Evolutionary conservation across 2,113 vertebrate species (phyloP).

Genomic region (Callopanchax toddi): DNA sequence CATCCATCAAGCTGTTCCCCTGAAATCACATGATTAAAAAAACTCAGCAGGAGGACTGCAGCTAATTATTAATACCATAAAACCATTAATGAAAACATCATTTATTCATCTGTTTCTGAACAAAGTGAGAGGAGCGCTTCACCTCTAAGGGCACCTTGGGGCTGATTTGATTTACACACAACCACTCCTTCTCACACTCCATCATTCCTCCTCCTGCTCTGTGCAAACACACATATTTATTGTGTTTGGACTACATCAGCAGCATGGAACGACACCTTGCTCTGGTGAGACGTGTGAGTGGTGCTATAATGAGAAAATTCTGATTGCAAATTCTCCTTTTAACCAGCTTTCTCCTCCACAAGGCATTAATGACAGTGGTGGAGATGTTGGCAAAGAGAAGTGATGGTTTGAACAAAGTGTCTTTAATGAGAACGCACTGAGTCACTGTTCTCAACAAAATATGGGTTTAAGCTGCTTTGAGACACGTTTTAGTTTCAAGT

Average conservation of each 20-base stretch:
- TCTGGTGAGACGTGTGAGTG: too few relatives aligned
- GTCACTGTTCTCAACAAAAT: slow-evolving; percentile 42
- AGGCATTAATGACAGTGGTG: slow-evolving; percentile 25
- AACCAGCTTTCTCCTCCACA: slow-evolving; percentile 27
- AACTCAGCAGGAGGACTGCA: not conserved
- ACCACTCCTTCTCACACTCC: not conserved
- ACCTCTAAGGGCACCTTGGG: slow-evolving; percentile 59
- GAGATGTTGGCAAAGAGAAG: too few relatives aligned
- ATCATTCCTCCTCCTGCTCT: slow-evolving; percentile 16
- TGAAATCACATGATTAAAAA: not conserved
- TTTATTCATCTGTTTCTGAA: slow-evolving; percentile 19
- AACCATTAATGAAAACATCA: slow-evolving; percentile 30
- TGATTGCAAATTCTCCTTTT: slow-evolving; percentile 10
- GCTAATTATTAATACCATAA: not conserved
- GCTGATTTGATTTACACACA: slow-evolving; percentile 36
- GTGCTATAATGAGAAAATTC: not conserved
- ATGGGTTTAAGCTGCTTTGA: too few relatives aligned
- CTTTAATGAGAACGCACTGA: too few relatives aligned
- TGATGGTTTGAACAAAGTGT: too few relatives aligned
- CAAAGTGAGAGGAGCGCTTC: slow-evolving; percentile 14
- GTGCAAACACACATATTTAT: slow-evolving; percentile 13
- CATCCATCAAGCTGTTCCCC: not conserved
- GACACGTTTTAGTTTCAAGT: too few relatives aligned
- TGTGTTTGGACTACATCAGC: slow-evolving; percentile 11
- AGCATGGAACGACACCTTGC: slow-evolving; percentile 19